Percentiles rank a stretch among this genome's conserved stretches.
These are phyloP conservation scores for Limnephilus lunatus DNA, from an alignment of 2,888 invertebrate species.

Conservation along the genomic window DNA sequence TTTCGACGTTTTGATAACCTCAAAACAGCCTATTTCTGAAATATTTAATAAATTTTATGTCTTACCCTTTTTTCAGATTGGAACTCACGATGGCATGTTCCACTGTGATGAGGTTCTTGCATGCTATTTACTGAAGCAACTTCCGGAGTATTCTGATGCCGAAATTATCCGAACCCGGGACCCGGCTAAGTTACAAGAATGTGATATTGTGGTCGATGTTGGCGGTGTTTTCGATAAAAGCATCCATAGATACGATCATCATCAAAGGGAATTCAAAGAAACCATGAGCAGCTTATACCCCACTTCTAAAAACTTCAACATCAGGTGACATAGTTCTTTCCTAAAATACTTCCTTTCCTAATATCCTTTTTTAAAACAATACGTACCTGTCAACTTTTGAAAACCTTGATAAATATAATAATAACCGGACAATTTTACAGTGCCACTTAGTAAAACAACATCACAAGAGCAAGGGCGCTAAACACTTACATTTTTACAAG, in stretches of 20 bases:
- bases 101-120: constrained; percentile 98
- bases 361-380: neutral
- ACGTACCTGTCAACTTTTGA: neutral
- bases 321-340: constrained; percentile 72
- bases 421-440: too few relatives aligned
- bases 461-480: too few relatives aligned
- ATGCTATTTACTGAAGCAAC: constrained; percentile 90
- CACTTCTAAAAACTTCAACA: constrained; percentile 79
- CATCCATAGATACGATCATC: constrained; percentile 93
- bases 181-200: constrained; percentile 81
- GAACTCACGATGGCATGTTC: constrained; percentile 89
- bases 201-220: constrained; percentile 97
- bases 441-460: too few relatives aligned
- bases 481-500: too few relatives aligned
- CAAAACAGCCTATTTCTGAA: neutral
- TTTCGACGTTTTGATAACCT: neutral
- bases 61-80: constrained; percentile 75
- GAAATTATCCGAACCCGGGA: constrained; percentile 85
- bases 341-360: too few relatives aligned
- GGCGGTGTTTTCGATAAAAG: constrained; percentile 90
- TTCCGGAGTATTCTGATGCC: constrained; percentile 89
- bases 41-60: neutral
- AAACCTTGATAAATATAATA: too few relatives aligned
- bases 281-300: constrained; percentile 82
- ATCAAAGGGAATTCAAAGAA: constrained; percentile 88